A percentile compares a stretch with the other conserved stretches of the same genome.
Conservation (phyloP, 2,888 invertebrate species). For the Cataglyphis cursor region DNA sequence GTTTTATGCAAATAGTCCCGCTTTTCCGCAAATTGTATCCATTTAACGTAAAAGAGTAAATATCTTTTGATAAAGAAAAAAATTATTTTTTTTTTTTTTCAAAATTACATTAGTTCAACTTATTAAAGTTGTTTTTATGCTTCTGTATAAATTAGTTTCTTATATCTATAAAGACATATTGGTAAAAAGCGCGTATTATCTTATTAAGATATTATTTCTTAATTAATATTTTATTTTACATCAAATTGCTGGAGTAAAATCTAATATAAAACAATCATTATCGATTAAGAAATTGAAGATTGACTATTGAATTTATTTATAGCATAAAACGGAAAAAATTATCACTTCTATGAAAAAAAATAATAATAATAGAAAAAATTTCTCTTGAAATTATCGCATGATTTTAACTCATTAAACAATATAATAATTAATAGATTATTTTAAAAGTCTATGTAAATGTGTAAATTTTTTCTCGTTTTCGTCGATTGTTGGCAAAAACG, state of each 20-base stretch:
- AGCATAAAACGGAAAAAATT: not conserved
- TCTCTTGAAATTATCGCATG: not conserved
- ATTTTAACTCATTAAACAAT: not conserved
- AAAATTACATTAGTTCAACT: not conserved
- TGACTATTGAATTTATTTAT: not conserved
- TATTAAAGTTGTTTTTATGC: not conserved
- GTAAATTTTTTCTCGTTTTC: not conserved
- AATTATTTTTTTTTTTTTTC: not conserved
- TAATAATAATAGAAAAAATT: too few species aligned
- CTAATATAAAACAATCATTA: not conserved
- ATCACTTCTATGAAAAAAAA: not conserved
- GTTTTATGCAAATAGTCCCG: slow-evolving; percentile 1
- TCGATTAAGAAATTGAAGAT: not conserved
- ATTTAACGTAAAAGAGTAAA: not conserved
- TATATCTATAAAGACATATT: not conserved
- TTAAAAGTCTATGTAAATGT: not conserved
- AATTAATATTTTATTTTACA: not conserved
- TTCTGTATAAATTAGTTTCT: not conserved
- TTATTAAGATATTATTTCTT: not conserved
- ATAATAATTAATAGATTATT: not conserved
- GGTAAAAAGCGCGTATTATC: not conserved
- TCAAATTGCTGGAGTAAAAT: slow-evolving; percentile 2
- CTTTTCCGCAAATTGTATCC: not conserved
- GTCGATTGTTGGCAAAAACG: not conserved
- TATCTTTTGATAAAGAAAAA: slow-evolving; percentile 12